Evolutionary conservation across 2,113 vertebrate species (phyloP).

Genomic region (Calidris pygmaea): DNA sequence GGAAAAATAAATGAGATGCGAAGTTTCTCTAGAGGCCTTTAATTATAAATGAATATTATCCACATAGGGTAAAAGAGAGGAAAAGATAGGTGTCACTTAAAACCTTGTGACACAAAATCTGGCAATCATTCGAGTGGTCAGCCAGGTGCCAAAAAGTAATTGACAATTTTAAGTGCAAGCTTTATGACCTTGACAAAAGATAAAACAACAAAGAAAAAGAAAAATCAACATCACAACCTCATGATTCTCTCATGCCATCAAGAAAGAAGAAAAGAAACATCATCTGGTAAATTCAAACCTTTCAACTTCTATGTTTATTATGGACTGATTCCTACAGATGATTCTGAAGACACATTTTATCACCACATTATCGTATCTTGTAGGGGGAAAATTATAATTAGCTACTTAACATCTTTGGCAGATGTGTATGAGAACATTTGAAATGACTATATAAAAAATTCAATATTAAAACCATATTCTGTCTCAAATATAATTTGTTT

Average conservation of each 20-base stretch:
- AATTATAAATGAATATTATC: background rate
- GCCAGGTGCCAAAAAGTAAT: background rate
- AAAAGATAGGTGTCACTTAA: background rate
- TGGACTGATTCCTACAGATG: background rate
- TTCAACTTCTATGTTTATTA: background rate
- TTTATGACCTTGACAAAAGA: background rate
- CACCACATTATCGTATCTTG: background rate
- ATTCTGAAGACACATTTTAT: background rate
- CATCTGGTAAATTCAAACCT: background rate
- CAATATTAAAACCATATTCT: conserved; percentile 37
- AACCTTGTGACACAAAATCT: background rate
- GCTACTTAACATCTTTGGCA: conserved; percentile 40
- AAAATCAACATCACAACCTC: background rate
- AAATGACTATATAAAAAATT: conserved; percentile 28
- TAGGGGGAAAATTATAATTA: conserved; percentile 12
- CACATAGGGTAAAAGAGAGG: background rate
- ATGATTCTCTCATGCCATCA: background rate
- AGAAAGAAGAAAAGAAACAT: background rate
- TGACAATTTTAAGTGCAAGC: background rate
- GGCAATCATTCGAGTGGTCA: background rate
- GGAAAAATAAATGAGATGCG: background rate
- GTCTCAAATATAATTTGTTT: conserved; percentile 51
- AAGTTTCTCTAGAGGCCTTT: background rate
- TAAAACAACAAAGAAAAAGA: background rate
- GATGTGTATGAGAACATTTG: conserved; percentile 30